Evolutionary conservation across 2,113 vertebrate species (phyloP).

Genomic region (Dicaeum eximium): DNA sequence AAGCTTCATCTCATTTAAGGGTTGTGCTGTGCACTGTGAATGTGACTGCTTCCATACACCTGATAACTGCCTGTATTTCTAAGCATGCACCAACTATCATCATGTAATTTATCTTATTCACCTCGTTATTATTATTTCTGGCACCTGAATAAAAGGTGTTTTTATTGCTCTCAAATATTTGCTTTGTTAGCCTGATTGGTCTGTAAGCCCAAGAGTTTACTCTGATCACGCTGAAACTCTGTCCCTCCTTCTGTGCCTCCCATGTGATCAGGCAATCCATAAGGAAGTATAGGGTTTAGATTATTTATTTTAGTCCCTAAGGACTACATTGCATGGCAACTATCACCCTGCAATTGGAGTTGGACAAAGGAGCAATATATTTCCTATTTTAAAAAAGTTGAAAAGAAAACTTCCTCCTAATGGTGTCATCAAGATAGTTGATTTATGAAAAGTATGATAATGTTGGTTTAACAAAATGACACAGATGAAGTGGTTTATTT

Average conservation of each 20-base stretch:
- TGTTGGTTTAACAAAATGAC: background rate
- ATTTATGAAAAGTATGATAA: background rate
- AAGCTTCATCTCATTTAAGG: background rate
- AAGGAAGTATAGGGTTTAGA: background rate
- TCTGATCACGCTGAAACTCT: background rate
- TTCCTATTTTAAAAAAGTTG: background rate
- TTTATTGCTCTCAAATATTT: constrained; percentile 41
- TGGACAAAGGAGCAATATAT: background rate
- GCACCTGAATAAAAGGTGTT: background rate
- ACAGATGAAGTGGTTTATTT: accelerated
- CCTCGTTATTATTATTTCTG: constrained; percentile 16
- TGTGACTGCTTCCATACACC: background rate
- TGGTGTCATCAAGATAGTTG: no score
- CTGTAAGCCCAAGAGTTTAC: background rate
- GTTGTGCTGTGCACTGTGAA: background rate
- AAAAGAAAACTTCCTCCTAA: background rate
- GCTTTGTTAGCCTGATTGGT: background rate
- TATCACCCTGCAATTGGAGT: background rate
- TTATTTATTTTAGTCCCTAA: background rate
- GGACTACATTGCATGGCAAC: background rate
- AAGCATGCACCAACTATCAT: background rate
- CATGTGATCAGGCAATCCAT: background rate
- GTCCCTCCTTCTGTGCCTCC: background rate
- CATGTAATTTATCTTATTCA: background rate
- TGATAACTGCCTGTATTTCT: background rate